Evolutionary conservation across 2,797 vertebrate species (phyloP), one percentile per base, ranked within the genome.

Genomic region (Pantherophis alleghaniensis): DNA sequence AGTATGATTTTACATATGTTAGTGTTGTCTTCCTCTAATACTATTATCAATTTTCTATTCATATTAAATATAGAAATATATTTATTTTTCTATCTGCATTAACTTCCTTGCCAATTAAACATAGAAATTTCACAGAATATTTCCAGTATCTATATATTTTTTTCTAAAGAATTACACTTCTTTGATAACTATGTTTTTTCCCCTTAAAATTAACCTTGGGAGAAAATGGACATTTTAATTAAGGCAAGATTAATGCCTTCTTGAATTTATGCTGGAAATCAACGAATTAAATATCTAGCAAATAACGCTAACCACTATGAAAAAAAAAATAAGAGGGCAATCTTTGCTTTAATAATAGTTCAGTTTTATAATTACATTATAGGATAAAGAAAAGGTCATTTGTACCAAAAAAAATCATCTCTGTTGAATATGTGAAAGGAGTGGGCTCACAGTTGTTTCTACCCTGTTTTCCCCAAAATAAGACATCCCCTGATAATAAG

Each of bases 171-270:
- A 13, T 57, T 28, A 18, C 42, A 37, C 0, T 12, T 37, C 53
- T 92, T 20, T 86, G 79, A 57, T 11, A 53, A 61, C 83, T 56
- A 13, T 24, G 9, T 7, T 13, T 42, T 53, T 53, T 16, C 47
- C 9, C 51, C 56, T 74, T 89, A 57, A 9, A 55, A 26, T 18
- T 12, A 51, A 56, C 51, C 14, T 55, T 90, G 61, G 60, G 10
- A 24, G 55, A 90, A 83, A 55, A 5, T 32, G 7, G 18, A 55
- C 13, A 61, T 26, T 22, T 13, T 90, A 88, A 63, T 61, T 90
- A 60, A 90, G 93, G 47, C 89, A 88, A 92, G 88, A 60, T 55
- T 89, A 60, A 59, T 87, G 55, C 61, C 12, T 18, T 60, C 86
- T 88, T 88, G 42, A 87, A 53, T 60, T 90, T 88, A 51, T 87